phyloP scores from a whole-genome alignment of 2,113 vertebrate genomes.

The Sander lucioperca region DNA sequence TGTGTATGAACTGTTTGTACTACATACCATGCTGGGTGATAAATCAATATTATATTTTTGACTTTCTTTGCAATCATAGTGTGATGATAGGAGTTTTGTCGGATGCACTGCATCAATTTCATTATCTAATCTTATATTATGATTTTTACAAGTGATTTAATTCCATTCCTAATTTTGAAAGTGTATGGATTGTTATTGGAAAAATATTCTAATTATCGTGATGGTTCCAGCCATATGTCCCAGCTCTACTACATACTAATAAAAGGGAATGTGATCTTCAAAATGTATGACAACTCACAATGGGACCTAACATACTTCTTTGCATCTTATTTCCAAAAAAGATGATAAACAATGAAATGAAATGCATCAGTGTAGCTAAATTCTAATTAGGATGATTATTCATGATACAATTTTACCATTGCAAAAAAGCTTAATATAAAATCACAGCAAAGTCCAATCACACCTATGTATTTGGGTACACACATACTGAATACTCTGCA shows the following conservation, averaged over 20 bases:
- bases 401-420: neutral
- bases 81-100: neutral
- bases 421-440: neutral
- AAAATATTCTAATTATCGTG: neutral
- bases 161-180: neutral
- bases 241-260: neutral
- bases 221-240: neutral
- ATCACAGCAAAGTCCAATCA: neutral
- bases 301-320: neutral
- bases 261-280: neutral
- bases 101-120: too few relatives aligned
- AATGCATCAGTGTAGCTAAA: neutral
- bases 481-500: neutral
- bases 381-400: neutral
- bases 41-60: neutral
- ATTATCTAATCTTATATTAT: too few relatives aligned
- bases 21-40: neutral
- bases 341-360: neutral
- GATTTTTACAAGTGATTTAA: neutral
- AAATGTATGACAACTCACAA: neutral
- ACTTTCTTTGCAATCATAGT: neutral
- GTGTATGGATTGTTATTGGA: neutral
- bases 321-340: neutral
- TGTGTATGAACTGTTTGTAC: neutral
- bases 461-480: too few relatives aligned